Percentiles rank a stretch among this genome's conserved stretches.
Evolutionary conservation across 2,113 vertebrate species (phyloP).

Genomic region (Ondatra zibethicus): DNA sequence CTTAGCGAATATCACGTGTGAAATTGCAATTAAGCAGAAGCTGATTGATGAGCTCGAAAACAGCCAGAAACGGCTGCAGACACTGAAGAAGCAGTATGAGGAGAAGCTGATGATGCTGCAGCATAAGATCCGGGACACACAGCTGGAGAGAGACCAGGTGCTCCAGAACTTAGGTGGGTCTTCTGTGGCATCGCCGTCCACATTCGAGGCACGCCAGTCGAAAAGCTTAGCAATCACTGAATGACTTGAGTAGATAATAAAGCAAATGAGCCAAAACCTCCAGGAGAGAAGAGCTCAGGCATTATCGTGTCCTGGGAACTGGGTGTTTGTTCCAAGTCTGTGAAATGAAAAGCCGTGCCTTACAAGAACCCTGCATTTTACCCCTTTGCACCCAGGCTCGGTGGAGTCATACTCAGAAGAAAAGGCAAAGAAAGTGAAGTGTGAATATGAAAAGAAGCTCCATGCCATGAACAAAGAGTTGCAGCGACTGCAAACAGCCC

Average conservation of each 20-base stretch:
- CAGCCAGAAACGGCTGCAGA: slow-evolving; percentile 97
- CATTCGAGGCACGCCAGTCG: accelerated
- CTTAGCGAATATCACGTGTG: slow-evolving; percentile 98
- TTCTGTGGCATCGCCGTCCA: accelerated
- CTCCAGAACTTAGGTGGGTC: slow-evolving; percentile 96
- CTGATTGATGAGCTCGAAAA: slow-evolving; percentile 99
- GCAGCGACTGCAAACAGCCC: slow-evolving; percentile 96
- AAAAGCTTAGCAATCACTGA: background rate
- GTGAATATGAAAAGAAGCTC: slow-evolving; percentile 96
- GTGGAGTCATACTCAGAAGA: slow-evolving; percentile 96
- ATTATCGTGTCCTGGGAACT: background rate
- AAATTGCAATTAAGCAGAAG: slow-evolving; percentile 99
- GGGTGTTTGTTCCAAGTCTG: background rate
- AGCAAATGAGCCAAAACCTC: background rate
- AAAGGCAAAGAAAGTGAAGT: slow-evolving; percentile 96
- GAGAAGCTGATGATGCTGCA: slow-evolving; percentile 98
- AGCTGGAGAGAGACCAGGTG: slow-evolving; percentile 97
- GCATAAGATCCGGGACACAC: slow-evolving; percentile 97
- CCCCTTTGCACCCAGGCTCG: slow-evolving; percentile 88
- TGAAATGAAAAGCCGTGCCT: slow-evolving; percentile 13
- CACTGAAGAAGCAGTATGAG: slow-evolving; percentile 97
- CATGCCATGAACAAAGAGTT: slow-evolving; percentile 98
- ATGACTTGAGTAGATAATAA: background rate
- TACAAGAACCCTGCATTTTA: slow-evolving; percentile 47
- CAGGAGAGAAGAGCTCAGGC: background rate